phyloP scores from a whole-genome alignment of 2,113 vertebrate genomes.

The Promerops cafer region DNA sequence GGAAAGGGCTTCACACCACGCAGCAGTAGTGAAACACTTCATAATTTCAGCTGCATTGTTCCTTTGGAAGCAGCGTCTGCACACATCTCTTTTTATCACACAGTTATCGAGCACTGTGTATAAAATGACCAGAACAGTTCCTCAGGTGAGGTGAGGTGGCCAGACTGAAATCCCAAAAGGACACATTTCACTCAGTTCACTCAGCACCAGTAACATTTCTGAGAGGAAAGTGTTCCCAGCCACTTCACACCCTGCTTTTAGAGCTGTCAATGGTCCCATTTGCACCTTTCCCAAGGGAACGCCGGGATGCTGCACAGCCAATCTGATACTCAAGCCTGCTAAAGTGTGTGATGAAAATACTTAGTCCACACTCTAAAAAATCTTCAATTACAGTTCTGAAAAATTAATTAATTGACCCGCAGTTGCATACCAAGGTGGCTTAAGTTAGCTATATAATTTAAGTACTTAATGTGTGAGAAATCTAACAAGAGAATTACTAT shows the following conservation, averaged over 20 bases:
- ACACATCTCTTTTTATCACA: neutral
- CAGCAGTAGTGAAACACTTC: neutral
- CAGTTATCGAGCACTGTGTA: neutral
- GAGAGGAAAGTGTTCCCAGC: neutral
- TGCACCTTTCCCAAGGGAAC: neutral
- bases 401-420: neutral
- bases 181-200: neutral
- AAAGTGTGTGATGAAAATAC: neutral
- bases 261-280: neutral
- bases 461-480: neutral
- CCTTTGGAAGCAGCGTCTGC: neutral
- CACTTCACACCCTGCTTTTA: neutral
- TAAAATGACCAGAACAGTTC: neutral
- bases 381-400: neutral
- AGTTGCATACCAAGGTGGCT: neutral
- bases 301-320: neutral
- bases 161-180: neutral
- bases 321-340: neutral
- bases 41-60: neutral
- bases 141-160: neutral
- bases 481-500: neutral
- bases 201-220: neutral
- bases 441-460: neutral
- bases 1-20: neutral
- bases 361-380: neutral